These are phyloP conservation scores for Tetranychus truncatus DNA, from an alignment of 2,888 invertebrate genomes.

Conservation along the genomic window DNA sequence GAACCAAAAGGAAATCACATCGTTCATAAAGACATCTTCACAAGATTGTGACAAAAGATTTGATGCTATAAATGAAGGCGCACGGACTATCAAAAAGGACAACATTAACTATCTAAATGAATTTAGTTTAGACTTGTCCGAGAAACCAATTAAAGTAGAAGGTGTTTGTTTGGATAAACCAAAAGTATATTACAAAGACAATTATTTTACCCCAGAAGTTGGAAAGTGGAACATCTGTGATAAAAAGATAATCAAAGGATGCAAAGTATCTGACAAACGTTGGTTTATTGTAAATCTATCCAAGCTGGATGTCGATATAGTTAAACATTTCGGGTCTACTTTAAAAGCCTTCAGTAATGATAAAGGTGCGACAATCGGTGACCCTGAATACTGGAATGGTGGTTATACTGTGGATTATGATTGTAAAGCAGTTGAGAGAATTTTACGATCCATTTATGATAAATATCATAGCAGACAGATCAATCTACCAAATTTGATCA, in stretches of 20 bases:
- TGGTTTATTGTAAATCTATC: conserved; percentile 6
- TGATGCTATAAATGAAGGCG: neutral
- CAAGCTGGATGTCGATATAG: too few relatives aligned
- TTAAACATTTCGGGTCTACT: neutral
- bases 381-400: neutral
- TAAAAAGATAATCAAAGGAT: conserved; percentile 2
- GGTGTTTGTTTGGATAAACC: neutral
- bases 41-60: neutral
- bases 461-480: neutral
- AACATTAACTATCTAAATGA: conserved; percentile 17
- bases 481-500: neutral
- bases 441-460: neutral
- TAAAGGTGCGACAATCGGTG: neutral
- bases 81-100: neutral
- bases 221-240: conserved; percentile 3
- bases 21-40: neutral
- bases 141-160: conserved; percentile 13
- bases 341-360: neutral
- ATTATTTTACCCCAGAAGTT: neutral
- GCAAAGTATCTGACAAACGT: neutral
- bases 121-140: conserved; percentile 21
- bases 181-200: neutral
- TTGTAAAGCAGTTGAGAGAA: neutral
- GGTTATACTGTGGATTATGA: neutral
- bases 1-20: neutral